Evolutionary conservation across 2,888 invertebrate genomes (phyloP), one percentile per base, ranked within the genome.

Genomic region (Spisula solida): DNA sequence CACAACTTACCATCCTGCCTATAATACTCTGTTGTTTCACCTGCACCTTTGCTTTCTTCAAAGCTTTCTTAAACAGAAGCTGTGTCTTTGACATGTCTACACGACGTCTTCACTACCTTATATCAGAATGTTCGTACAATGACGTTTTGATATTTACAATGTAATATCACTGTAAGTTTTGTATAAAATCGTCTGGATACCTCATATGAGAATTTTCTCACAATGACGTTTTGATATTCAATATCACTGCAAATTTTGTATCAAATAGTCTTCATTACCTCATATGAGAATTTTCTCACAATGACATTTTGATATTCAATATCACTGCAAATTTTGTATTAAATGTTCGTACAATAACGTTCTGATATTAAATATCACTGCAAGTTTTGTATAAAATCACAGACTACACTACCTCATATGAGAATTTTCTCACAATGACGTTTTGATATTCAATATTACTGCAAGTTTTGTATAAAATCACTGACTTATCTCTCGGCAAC

Each of bases 21-120:
- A 91, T 66, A 48, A 91, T 82, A 18, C 82, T 81, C 47, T 88
- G 88, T 66, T 91, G 91, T 55, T 82, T 88, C 20, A 91, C 88
- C 48, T 90, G 90, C 18, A 91, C 90, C 14, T 87, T 56, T 0
- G 90, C 91, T 18, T 85, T 81, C 31, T 84, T 86, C 5, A 91
- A 87, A 25, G 85, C 90, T 81, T 89, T 91, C 60, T 85, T 90
- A 80, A 90, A 90, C n/a, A 78, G 20, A 31, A 75, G 34, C 14
- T 34, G 25, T 14, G 70, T 83, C 70, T 75, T 83, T 48, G 83
- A 83, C 83, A 83, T 83, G 18, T 31, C 25, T 31, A 31, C 1
- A 31, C 14, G 16, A 31, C 31, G 18, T 75, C 10, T 66, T 12
- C 60, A n/a, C 25, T 66, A 66, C 25, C 60, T 60, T 20, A 60